phyloP scores from a whole-genome alignment of 2,888 invertebrate genomes.

The Synanthedon vespiformis region DNA sequence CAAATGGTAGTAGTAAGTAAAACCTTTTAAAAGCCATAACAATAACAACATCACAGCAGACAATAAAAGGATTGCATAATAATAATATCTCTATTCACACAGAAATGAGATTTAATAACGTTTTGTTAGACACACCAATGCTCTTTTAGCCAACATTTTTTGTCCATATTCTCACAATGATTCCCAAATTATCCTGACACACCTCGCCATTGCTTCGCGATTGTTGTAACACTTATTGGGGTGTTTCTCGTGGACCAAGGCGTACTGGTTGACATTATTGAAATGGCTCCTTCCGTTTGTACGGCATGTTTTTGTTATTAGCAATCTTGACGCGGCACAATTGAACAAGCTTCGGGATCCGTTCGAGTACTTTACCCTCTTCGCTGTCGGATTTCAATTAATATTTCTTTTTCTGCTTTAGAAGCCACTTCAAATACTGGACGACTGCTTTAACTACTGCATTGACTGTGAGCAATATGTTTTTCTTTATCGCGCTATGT shows the following conservation, averaged over 20 bases:
- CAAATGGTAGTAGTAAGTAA: no score
- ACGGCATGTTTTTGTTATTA: conserved; percentile 50
- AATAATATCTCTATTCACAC: conserved; percentile 36
- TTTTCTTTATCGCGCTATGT: no score
- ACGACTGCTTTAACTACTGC: not conserved
- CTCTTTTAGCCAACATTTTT: conserved; percentile 49
- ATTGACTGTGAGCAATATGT: not conserved
- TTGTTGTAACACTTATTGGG: conserved; percentile 3
- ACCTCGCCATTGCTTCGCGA: conserved; percentile 3
- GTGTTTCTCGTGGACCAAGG: conserved; percentile 19
- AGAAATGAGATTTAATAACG: conserved; percentile 61
- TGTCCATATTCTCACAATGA: conserved; percentile 27
- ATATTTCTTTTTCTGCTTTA: not conserved
- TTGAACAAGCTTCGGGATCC: not conserved
- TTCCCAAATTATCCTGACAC: conserved; percentile 25
- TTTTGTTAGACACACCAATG: conserved; percentile 47
- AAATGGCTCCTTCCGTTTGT: conserved; percentile 36
- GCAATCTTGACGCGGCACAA: conserved; percentile 16
- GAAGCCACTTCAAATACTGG: not conserved
- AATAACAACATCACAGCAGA: conserved; percentile 13
- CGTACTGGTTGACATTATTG: conserved; percentile 19
- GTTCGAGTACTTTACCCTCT: conserved; percentile 3
- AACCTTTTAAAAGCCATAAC: no score
- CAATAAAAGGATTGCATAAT: conserved; percentile 24
- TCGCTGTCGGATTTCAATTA: not conserved